A percentile compares a stretch with the other conserved stretches of the same genome.
These are phyloP conservation scores for Fulmarus glacialis DNA, from an alignment of 2,113 vertebrate species.

Conservation along the genomic window DNA sequence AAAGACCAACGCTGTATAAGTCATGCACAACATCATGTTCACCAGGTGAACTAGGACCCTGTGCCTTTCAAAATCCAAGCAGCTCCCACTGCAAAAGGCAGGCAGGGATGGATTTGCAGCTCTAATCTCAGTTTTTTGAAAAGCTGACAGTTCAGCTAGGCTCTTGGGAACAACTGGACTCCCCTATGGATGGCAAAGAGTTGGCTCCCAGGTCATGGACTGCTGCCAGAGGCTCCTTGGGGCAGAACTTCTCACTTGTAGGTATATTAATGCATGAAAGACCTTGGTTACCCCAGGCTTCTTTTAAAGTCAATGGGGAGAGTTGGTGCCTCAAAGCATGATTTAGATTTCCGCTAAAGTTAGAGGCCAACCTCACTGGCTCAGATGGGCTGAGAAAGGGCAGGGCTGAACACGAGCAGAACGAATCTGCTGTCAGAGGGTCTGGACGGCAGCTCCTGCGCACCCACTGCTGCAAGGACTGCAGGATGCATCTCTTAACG, in stretches of 20 bases:
- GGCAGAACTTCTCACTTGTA: neutral
- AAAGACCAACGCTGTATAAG: fast-evolving
- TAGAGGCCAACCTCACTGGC: neutral
- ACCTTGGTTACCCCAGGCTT: neutral
- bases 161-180: neutral
- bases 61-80: neutral
- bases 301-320: neutral
- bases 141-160: neutral
- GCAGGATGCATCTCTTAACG: neutral
- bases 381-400: neutral
- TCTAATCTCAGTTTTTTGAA: neutral
- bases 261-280: neutral
- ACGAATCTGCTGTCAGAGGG: neutral
- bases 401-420: neutral
- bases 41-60: neutral
- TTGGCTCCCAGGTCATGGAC: neutral
- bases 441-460: neutral
- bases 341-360: fast-evolving
- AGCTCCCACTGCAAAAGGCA: neutral
- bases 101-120: neutral
- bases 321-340: neutral
- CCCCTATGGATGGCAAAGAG: fast-evolving
- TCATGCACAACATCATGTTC: neutral
- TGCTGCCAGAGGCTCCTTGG: neutral
- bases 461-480: neutral